Conservation (phyloP, 2,888 invertebrate genomes). For the Heliothis peltigera region DNA sequence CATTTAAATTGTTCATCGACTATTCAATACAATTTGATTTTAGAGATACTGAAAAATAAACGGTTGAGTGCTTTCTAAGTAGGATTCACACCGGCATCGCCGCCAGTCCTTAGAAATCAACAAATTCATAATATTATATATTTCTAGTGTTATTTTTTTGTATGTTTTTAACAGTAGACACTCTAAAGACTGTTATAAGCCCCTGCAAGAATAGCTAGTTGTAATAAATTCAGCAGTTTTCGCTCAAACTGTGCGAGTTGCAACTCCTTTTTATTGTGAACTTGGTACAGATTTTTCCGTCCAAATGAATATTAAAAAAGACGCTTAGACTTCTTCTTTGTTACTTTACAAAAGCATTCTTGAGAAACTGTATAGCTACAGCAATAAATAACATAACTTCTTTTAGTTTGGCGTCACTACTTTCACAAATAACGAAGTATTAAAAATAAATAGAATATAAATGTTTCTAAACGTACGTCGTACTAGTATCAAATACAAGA, state of each 20-base stretch:
- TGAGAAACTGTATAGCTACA: not conserved
- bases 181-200: not conserved
- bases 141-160: not conserved
- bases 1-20: too few relatives aligned
- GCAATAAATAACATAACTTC: not conserved
- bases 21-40: too few relatives aligned
- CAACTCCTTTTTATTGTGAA: conserved; percentile 7
- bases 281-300: conserved; percentile 6
- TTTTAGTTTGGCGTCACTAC: not conserved
- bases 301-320: conserved; percentile 16
- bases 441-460: not conserved
- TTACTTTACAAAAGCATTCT: conserved; percentile 5
- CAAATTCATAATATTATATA: too few relatives aligned
- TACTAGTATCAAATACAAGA: too few relatives aligned
- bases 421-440: not conserved
- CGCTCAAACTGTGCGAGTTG: conserved; percentile 8
- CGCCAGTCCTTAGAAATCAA: not conserved
- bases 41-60: too few relatives aligned
- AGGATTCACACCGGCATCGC: too few relatives aligned
- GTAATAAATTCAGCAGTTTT: conserved; percentile 21
- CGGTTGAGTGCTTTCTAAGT: too few relatives aligned
- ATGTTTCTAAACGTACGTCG: too few relatives aligned
- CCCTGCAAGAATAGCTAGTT: conserved; percentile 1
- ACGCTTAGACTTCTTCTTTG: not conserved
- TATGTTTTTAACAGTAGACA: not conserved